phyloP scores from a whole-genome alignment of 1,140 invertebrate species.

The Drosophila lini region DNA sequence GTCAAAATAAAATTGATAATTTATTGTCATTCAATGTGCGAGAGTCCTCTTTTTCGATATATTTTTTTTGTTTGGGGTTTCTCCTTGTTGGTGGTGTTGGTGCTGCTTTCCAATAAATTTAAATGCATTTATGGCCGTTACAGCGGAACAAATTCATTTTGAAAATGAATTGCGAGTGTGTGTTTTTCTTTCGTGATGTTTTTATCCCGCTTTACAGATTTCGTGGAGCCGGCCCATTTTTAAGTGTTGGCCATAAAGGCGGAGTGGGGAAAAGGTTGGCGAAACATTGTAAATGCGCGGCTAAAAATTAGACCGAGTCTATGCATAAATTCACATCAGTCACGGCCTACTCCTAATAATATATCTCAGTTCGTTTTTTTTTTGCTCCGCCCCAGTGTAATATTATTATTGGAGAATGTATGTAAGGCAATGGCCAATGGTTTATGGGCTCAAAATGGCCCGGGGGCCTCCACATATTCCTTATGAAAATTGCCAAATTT shows the following conservation, averaged over 20 bases:
- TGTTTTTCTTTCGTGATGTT: slow-evolving; percentile 47
- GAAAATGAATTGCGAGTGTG: slow-evolving; percentile 76
- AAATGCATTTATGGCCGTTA: slow-evolving; percentile 82
- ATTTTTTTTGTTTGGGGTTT: slow-evolving; percentile 11
- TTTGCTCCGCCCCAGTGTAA: background rate
- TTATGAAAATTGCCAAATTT: slow-evolving; percentile 73
- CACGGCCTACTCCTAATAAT: slow-evolving; percentile 39
- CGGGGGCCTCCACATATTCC: slow-evolving; percentile 55
- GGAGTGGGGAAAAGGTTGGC: background rate
- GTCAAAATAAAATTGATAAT: slow-evolving; percentile 84
- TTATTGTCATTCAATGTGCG: slow-evolving; percentile 81
- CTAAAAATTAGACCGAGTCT: slow-evolving; percentile 71
- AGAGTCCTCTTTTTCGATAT: slow-evolving; percentile 47
- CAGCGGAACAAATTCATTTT: slow-evolving; percentile 82
- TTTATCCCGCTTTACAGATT: slow-evolving; percentile 43
- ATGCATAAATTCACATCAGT: slow-evolving; percentile 78
- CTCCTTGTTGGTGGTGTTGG: slow-evolving; percentile 43
- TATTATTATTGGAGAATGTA: slow-evolving; percentile 54
- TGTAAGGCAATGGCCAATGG: slow-evolving; percentile 59
- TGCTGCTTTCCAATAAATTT: slow-evolving; percentile 78
- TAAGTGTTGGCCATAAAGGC: slow-evolving; percentile 34
- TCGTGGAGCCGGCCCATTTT: slow-evolving; percentile 22
- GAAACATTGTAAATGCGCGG: slow-evolving; percentile 72
- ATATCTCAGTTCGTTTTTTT: slow-evolving; percentile 32
- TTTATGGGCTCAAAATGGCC: slow-evolving; percentile 60